Base-by-base conservation (phyloP, 2,888 invertebrate genomes). In the Tetanocera ferruginea region DNA sequence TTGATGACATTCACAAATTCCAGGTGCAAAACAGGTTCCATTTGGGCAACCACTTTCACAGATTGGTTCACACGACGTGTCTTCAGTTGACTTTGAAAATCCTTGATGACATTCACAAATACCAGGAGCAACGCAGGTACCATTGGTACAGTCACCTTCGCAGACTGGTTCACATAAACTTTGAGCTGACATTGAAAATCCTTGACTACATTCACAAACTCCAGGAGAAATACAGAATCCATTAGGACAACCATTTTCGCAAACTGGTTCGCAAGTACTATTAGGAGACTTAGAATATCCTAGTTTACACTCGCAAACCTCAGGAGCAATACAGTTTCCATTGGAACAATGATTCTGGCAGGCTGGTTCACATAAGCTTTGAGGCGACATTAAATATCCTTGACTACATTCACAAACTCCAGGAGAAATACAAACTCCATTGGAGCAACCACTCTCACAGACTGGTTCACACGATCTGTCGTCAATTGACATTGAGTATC, bases 21-120 rank as follows among this genome's bases (percentile, higher is more conserved):
- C 92, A 0, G 94, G 94, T 0, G 92, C 91, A n/a, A n/a, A n/a
- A n/a, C 6, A n/a, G 34, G 31, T 78, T 81, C 4, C 83, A 79
- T 76, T 86, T 25, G 0, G 72, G 75, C 79, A 89, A 87, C 62
- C 80, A 62, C 23, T 83, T 78, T 23, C 17, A 19, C 83, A 84
- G 9, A 80, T 1, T 6, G 79, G 79, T 1, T 23, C 19, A 11
- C 77, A n/a, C n/a, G n/a, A 82, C n/a, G n/a, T 28, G 9, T 43
- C 60, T 9, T 37, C 80, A 1, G 49, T n/a, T 28, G 57, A 34
- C 76, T 76, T 80, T 5, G 69, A 78, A 87, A 90, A 95, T 0
- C 95, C 95, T 0, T 91, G 88, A 79, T 93, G 92, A 81, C 95
- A 95, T 64, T 93, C 90, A 83, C 95, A 95, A 82, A 92, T 90